phyloP scores from a whole-genome alignment of 2,888 invertebrate genomes.

The Crematogaster levior region DNA sequence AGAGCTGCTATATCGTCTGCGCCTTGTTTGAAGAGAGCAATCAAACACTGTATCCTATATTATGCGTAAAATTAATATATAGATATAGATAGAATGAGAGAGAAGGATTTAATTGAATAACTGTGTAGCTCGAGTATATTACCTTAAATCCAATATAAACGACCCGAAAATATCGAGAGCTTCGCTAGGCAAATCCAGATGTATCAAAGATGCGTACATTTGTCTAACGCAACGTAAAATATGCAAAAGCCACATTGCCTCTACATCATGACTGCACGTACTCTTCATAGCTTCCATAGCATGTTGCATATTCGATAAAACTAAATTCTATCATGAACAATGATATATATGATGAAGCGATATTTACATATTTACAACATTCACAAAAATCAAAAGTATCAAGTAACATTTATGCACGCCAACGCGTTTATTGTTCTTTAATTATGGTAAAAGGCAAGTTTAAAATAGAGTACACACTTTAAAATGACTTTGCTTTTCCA shows the following conservation, averaged over 20 bases:
- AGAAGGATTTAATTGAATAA: background rate
- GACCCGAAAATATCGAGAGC: conserved; percentile 94
- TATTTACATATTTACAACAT: background rate
- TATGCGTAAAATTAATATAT: conserved; percentile 74
- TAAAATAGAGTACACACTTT: conserved; percentile 87
- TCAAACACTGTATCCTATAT: conserved; percentile 92
- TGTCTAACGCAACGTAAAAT: conserved; percentile 93
- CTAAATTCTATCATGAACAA: conserved; percentile 77
- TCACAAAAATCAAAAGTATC: background rate
- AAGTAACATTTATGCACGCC: too few relatives aligned
- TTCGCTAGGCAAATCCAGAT: conserved; percentile 95
- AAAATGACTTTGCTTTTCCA: conserved; percentile 91
- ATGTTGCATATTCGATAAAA: conserved; percentile 85
- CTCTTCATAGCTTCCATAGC: conserved; percentile 86
- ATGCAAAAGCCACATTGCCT: conserved; percentile 91
- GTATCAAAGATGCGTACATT: conserved; percentile 93
- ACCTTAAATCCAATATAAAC: conserved; percentile 94
- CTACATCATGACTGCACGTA: conserved; percentile 80
- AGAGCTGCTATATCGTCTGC: conserved; percentile 92
- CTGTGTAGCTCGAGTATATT: conserved; percentile 10
- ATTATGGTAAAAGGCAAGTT: background rate
- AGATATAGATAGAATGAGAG: background rate
- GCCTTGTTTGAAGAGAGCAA: conserved; percentile 93
- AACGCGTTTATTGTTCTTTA: too few relatives aligned
- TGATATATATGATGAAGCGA: background rate